Base-by-base conservation (phyloP, 2,888 invertebrate genomes). In the Sepiola atlantica region DNA sequence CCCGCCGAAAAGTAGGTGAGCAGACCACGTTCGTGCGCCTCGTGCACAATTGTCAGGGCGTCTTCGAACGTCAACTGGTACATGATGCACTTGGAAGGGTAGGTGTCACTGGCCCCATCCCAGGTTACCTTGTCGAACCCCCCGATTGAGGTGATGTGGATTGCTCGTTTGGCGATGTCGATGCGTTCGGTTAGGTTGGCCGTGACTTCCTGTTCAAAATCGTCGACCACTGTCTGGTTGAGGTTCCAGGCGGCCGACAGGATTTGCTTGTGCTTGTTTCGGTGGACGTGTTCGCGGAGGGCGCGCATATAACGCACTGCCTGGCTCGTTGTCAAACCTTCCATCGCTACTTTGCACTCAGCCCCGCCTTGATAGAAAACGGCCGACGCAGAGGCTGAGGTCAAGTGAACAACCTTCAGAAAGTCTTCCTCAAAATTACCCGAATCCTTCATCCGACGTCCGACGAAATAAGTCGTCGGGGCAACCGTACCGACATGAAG, bases 81-180 rank as follows among this genome's bases (percentile, higher is more conserved):
- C 96, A 96, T 96, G 95, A 96, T 96, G 92, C 96, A 96, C 90
- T 96, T 95, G 35, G 96, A 96, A 16, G 96, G 96, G 94, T 96
- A 96, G 92, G 96, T 95, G 94, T 96, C 96, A 91, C 95, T 95
- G 35, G 96, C 96, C n/a, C 96, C 96, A 61, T 96, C 96, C 95
- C 96, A 96, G 0, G 96, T 96, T 16, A 96, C 94, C 91, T 96
- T 96, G 94, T 96, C 95, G 94, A 96, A 96, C 20, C 96, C 96
- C 21, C 96, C 96, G 18, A 95, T 77, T 16, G 95, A 95, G 0
- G 96, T 96, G 91, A 96, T 95, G 90, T 95, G 95, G 21, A 96
- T 95, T 18, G 95, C 96, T 91, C 95, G 94, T 45, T 95, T 94
- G 32, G 95, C 96, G 24, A 96, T 96, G n/a, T 95, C 95, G 93